phyloP scores from a whole-genome alignment of 1,140 invertebrate species.

The Hermatobates lingyangjiaoensis region DNA sequence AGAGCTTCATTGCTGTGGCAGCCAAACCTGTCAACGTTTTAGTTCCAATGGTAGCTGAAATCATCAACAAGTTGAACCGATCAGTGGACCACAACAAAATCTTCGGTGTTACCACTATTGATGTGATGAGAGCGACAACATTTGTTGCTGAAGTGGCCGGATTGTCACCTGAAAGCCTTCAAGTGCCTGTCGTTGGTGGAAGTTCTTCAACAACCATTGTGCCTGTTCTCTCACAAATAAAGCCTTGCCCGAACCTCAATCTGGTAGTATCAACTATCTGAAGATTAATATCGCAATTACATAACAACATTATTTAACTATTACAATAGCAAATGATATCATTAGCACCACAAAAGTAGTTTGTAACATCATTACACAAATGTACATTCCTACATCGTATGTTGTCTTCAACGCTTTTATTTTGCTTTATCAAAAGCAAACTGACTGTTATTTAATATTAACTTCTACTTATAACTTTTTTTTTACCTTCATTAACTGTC shows the following conservation, averaged over 20 bases:
- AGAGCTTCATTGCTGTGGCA: constrained; percentile 33
- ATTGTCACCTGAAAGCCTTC: constrained; percentile 47
- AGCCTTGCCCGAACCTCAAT: constrained; percentile 53
- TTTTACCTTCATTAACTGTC: too few relatives aligned
- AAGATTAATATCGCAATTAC: too few relatives aligned
- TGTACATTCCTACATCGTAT: too few relatives aligned
- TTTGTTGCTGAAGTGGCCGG: constrained; percentile 61
- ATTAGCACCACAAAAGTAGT: too few relatives aligned
- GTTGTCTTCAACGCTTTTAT: too few relatives aligned
- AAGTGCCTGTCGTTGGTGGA: constrained; percentile 89
- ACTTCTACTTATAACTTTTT: too few relatives aligned
- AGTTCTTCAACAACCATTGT: constrained; percentile 96
- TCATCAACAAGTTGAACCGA: constrained; percentile 75
- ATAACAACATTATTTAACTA: too few relatives aligned
- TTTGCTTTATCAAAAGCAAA: too few relatives aligned
- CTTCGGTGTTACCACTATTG: constrained; percentile 92
- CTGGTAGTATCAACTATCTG: too few relatives aligned
- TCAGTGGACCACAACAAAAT: constrained; percentile 74
- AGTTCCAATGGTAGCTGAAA: constrained; percentile 89
- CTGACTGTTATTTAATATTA: too few relatives aligned
- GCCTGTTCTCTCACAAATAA: constrained; percentile 80
- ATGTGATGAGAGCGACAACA: constrained; percentile 83
- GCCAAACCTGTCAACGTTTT: constrained; percentile 73
- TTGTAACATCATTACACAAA: too few relatives aligned
- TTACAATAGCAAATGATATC: too few relatives aligned